Conservation (phyloP, 2,888 invertebrate genomes). For the Calliphora vomitoria region DNA sequence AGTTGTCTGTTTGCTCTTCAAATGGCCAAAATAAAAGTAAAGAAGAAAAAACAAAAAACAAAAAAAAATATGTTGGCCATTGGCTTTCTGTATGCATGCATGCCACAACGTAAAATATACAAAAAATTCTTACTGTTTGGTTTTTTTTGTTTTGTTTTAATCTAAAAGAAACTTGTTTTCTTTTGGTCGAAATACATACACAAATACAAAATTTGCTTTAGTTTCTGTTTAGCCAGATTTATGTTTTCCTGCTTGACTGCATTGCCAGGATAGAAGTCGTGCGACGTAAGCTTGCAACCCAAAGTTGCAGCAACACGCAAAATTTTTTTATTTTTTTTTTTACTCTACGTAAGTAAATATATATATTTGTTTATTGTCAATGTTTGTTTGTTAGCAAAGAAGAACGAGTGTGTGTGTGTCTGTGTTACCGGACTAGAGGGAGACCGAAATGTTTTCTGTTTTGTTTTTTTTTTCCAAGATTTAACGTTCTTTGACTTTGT, state of each 20-base stretch:
- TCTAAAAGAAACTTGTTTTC: conserved; percentile 71
- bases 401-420: neutral
- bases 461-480: conserved; percentile 9
- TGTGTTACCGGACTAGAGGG: conserved; percentile 11
- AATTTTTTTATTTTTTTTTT: conserved; percentile 50
- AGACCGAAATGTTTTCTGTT: conserved; percentile 47
- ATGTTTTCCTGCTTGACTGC: conserved; percentile 75
- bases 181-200: conserved; percentile 29
- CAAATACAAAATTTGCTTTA: conserved; percentile 65
- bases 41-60: neutral
- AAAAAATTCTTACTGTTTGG: conserved; percentile 64
- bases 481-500: conserved; percentile 71
- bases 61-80: conserved; percentile 64
- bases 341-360: neutral
- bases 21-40: conserved; percentile 65
- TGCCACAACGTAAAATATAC: conserved; percentile 53
- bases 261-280: conserved; percentile 66
- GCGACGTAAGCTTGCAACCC: conserved; percentile 48
- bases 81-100: conserved; percentile 71
- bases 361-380: conserved; percentile 54
- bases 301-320: conserved; percentile 66
- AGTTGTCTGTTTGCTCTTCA: conserved; percentile 75
- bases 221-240: conserved; percentile 75
- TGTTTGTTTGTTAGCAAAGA: conserved; percentile 40
- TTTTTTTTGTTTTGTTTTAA: conserved; percentile 38